Evolutionary conservation across 37 sponge, comb jelly and placozoan genomes (phyloP), one percentile per base, ranked within the genome.

Genomic region (Hexactinellida sp.): DNA sequence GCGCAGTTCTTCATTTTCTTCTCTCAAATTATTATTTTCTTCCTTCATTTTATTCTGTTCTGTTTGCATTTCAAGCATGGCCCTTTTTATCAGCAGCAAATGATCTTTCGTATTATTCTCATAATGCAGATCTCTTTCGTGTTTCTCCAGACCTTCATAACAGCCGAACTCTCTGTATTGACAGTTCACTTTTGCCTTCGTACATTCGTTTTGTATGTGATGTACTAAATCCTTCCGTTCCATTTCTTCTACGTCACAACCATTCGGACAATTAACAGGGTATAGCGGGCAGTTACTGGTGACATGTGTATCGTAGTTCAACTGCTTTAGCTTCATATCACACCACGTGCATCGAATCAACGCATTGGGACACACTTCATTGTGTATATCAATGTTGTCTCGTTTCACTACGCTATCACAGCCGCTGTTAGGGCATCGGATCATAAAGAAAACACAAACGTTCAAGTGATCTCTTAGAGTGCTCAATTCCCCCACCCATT

Each of bases 321-420:
- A 1, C 34, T 63, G 76, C 13, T 63, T 63, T n/a, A 63, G 76
- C 30, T 63, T 63, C 76, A 63, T 63, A 28, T 63, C 76, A 28
- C 76, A 63, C 76, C 76, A 63, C 5, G 76, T 63, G 30, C 76
- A 63, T 7, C 76, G 76, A 7, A 63, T 63, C 25, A 63, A 28
- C 13, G 76, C 76, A 63, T 63, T 63, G 1, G 76, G 76, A 28
- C 76, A 63, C 34, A 63, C 76, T 28, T 63, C 76, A 63, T 63
- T 63, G 13, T 63, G 76, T 7, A 63, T 23, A 23, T 10, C 34
- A n/a, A 63, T 21, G 76, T 63, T 63, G 28, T 23, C 34, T 63
- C 76, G 21, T 25, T 63, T 63, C 76, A 63, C 76, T 63, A 63
- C 76, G 76, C 76, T 63, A 7, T 63, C 76, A 63, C 76, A 63